Base-by-base conservation (phyloP, 1,140 invertebrate genomes). In the Drosophila oshimai region DNA sequence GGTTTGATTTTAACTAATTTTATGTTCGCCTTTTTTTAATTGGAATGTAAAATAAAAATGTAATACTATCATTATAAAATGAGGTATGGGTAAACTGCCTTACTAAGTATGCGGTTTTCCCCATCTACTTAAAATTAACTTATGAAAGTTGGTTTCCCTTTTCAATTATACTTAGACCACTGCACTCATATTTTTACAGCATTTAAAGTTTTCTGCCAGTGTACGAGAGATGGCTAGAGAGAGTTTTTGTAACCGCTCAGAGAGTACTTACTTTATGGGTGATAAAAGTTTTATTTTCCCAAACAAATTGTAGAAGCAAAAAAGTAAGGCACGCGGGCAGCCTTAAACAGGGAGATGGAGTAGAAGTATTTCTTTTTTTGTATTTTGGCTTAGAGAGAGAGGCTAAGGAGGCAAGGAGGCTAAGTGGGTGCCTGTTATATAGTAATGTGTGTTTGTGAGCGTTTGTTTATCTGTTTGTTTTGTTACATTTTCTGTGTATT, bases 391-490 rank as follows among this genome's bases (percentile, higher is more conserved):
- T 22, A 6, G 26, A 24, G n/a, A 34, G 10, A 54, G 28, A 17
- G n/a, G n/a, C n/a, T n/a, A n/a, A n/a, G 44, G 26, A 36, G 7
- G 34, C 31, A 18, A 12, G 49, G 26, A 62, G 28, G 57, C 41
- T 76, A 86, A 86, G 75, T 73, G 54, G 60, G 57, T 55, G 65
- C 39, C 67, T 64, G 51, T 20, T n/a, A n/a, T n/a, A n/a, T n/a
- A 15, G 44, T 26, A 12, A 12, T 75, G 36, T 50, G 58, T 69
- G 37, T 24, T 34, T 18, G 31, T 33, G 31, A 54, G 47, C 22
- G 69, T 81, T 64, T 77, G 80, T 79, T 87, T 81, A 69, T 81
- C 64, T 87, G 72, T 77, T 86, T 84, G 65, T 79, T 87, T 87
- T 81, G 72, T 70, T 87, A 77, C 68, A 70, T 87, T 87, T 62